Evolutionary conservation across 2,888 invertebrate species (phyloP).

Genomic region (Andrena dorsata): DNA sequence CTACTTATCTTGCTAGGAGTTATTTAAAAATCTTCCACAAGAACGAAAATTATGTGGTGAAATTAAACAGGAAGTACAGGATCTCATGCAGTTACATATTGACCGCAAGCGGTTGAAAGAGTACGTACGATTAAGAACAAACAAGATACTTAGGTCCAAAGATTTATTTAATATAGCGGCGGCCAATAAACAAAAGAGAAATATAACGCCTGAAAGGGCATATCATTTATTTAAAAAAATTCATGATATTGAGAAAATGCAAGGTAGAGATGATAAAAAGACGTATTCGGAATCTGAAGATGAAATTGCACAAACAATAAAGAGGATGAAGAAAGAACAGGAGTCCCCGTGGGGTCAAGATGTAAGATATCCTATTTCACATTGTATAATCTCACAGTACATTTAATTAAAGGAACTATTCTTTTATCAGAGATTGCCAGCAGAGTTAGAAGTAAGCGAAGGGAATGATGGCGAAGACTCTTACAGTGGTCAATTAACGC

Average conservation of each 20-base stretch:
- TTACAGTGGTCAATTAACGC: slow-evolving; percentile 76
- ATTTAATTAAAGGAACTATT: slow-evolving; percentile 20
- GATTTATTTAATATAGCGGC: slow-evolving; percentile 83
- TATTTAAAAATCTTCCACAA: slow-evolving; percentile 83
- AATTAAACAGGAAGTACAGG: slow-evolving; percentile 82
- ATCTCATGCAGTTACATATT: slow-evolving; percentile 81
- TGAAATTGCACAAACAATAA: slow-evolving; percentile 79
- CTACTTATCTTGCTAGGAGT: slow-evolving; percentile 72
- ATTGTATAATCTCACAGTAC: background rate
- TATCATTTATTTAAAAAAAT: slow-evolving; percentile 81
- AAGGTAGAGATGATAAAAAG: slow-evolving; percentile 73
- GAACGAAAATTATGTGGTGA: slow-evolving; percentile 83
- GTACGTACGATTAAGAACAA: slow-evolving; percentile 81
- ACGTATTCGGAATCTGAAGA: slow-evolving; percentile 80
- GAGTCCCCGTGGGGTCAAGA: slow-evolving; percentile 81
- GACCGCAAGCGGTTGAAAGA: slow-evolving; percentile 82
- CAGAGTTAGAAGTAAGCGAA: slow-evolving; percentile 79
- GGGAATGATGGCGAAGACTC: slow-evolving; percentile 81
- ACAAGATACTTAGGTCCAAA: slow-evolving; percentile 82
- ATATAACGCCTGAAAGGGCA: slow-evolving; percentile 81
- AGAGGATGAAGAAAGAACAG: slow-evolving; percentile 80
- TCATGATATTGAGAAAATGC: slow-evolving; percentile 80
- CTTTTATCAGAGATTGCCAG: slow-evolving; percentile 72
- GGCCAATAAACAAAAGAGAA: slow-evolving; percentile 80
- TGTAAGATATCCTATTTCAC: slow-evolving; percentile 65